A percentile compares a stretch with the other conserved stretches of the same genome.
Conservation (phyloP, 2,113 vertebrate species). For the Marmota flaviventris region DNA sequence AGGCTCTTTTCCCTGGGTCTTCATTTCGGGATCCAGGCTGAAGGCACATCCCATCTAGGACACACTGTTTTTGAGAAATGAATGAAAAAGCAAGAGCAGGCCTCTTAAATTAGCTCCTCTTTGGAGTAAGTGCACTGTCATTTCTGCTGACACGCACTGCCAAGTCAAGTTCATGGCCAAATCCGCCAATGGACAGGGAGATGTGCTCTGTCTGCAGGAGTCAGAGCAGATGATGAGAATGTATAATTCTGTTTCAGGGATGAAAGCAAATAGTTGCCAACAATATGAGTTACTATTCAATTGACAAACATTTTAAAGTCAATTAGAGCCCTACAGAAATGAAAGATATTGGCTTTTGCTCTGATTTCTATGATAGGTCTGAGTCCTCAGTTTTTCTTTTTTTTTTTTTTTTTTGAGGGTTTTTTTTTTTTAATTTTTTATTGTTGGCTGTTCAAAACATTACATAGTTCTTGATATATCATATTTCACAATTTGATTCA, state of each 20-base stretch:
- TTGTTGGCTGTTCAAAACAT: too few relatives aligned
- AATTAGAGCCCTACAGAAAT: neutral
- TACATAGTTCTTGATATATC: too few relatives aligned
- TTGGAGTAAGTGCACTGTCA: neutral
- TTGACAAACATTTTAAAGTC: neutral
- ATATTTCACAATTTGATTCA: too few relatives aligned
- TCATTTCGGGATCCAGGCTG: slow-evolving; percentile 41
- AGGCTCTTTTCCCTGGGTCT: neutral
- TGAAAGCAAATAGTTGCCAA: neutral
- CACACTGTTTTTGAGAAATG: neutral
- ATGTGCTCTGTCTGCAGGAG: neutral
- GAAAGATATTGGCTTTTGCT: neutral
- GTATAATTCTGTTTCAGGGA: neutral
- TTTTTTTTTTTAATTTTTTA: too few relatives aligned
- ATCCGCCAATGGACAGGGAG: neutral
- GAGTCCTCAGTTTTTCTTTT: neutral
- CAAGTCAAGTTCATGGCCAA: neutral
- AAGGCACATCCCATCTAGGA: neutral
- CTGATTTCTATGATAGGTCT: neutral
- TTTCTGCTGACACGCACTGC: neutral
- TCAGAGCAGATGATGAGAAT: neutral
- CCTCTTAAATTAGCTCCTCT: neutral
- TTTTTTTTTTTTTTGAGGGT: too few relatives aligned
- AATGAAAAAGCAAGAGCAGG: slow-evolving; percentile 10
- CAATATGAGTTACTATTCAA: neutral